These are phyloP conservation scores for Caradrina clavipalpis DNA, from an alignment of 2,888 invertebrate species.

Conservation along the genomic window DNA sequence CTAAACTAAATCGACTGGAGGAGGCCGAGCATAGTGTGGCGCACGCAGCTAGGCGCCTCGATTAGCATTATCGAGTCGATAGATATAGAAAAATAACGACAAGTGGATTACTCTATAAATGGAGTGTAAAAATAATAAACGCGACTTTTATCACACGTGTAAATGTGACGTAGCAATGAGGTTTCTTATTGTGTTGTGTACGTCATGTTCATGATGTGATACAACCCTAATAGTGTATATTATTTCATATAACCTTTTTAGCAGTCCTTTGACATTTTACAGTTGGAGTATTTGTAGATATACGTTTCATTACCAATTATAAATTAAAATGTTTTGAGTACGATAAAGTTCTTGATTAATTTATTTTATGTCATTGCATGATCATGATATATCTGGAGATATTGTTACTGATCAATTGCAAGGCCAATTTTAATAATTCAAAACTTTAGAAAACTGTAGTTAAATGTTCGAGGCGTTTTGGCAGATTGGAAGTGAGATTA, in stretches of 20 bases:
- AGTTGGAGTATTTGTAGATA: neutral
- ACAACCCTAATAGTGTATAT: neutral
- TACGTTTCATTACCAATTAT: neutral
- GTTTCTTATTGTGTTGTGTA: conserved; percentile 8
- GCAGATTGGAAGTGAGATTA: too few species aligned
- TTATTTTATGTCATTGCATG: neutral
- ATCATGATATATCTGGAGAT: too few species aligned
- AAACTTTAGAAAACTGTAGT: too few species aligned
- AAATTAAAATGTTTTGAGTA: neutral
- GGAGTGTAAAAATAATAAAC: conserved; percentile 42
- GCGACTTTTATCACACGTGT: conserved; percentile 39
- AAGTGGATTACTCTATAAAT: conserved; percentile 60
- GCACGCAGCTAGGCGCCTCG: conserved; percentile 79
- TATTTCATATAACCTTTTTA: conserved; percentile 2
- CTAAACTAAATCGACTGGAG: conserved; percentile 79
- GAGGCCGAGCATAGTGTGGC: conserved; percentile 80
- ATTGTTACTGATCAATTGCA: too few species aligned
- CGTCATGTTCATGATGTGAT: conserved; percentile 7
- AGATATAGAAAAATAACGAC: conserved; percentile 66
- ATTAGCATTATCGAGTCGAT: conserved; percentile 82
- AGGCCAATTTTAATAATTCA: too few species aligned
- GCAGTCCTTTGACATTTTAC: conserved; percentile 1
- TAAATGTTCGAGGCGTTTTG: too few species aligned
- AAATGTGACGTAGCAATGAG: conserved; percentile 17
- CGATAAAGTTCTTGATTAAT: neutral